Conservation (phyloP, 1,140 invertebrate species). For the Euwallacea fornicatus region DNA sequence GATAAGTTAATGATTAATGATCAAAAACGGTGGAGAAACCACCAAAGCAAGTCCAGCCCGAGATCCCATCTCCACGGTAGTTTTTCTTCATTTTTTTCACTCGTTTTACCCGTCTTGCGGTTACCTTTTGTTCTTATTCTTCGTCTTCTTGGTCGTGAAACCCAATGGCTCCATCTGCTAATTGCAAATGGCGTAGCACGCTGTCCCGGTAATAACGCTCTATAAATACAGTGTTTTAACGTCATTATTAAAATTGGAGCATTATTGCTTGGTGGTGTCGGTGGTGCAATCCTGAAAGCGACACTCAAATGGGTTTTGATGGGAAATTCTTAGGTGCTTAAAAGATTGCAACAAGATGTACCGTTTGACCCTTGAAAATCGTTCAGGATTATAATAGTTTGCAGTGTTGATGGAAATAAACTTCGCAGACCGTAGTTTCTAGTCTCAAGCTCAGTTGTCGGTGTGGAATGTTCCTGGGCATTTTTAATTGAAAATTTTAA, state of each 20-base stretch:
- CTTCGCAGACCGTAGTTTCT: too few relatives aligned
- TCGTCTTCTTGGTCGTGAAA: constrained; percentile 25
- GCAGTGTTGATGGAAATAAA: too few relatives aligned
- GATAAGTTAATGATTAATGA: constrained; percentile 41
- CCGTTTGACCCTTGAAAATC: too few relatives aligned
- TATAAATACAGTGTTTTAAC: constrained; percentile 8
- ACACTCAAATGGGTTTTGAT: too few relatives aligned
- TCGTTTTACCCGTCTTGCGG: too few relatives aligned
- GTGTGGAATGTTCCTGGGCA: too few relatives aligned
- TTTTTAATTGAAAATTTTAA: too few relatives aligned
- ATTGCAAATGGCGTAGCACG: constrained; percentile 44
- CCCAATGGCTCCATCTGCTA: constrained; percentile 40
- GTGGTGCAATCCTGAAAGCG: too few relatives aligned
- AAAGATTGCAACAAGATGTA: too few relatives aligned
- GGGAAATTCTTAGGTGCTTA: too few relatives aligned
- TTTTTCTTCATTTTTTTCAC: constrained; percentile 11
- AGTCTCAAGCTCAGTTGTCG: too few relatives aligned
- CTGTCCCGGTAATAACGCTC: constrained; percentile 4
- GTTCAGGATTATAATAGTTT: too few relatives aligned
- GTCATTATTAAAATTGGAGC: constrained; percentile 23
- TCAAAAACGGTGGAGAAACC: constrained; percentile 38
- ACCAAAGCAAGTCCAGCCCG: constrained; percentile 22
- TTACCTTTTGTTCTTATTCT: constrained; percentile 15
- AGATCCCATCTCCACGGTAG: constrained; percentile 38
- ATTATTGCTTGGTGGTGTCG: background rate